Conservation (phyloP, 2,113 vertebrate genomes). For the Microtus montanus region DNA sequence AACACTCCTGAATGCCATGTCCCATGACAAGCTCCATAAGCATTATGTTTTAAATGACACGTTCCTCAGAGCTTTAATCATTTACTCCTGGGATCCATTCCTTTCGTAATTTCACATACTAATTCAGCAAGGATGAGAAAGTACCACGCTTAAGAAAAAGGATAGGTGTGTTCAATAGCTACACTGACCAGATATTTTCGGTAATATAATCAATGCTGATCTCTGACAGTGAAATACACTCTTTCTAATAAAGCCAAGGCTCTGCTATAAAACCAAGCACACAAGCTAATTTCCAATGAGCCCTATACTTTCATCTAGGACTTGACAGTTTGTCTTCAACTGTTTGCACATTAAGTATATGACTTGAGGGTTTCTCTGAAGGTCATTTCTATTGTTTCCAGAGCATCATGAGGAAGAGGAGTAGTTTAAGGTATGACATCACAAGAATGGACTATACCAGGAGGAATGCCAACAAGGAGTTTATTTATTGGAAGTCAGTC, state of each 20-base stretch:
- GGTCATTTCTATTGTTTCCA: background rate
- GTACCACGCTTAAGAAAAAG: constrained; percentile 5
- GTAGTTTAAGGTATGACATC: background rate
- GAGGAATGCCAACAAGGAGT: background rate
- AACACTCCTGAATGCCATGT: constrained; percentile 36
- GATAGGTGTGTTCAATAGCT: background rate
- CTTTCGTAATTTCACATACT: constrained; percentile 26
- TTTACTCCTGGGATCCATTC: constrained; percentile 2
- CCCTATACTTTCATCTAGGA: background rate
- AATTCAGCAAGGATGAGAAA: constrained; percentile 31
- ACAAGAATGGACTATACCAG: background rate
- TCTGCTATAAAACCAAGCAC: background rate
- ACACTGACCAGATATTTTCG: background rate
- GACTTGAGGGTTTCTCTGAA: background rate
- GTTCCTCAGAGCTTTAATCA: constrained; percentile 43
- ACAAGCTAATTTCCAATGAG: background rate
- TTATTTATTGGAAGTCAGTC: background rate
- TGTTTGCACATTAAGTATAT: background rate
- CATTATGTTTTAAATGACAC: background rate
- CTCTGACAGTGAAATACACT: background rate
- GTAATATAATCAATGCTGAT: background rate
- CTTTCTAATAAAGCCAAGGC: background rate
- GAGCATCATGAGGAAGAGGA: background rate
- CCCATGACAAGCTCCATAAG: constrained; percentile 37
- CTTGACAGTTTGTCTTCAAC: background rate